These are phyloP conservation scores for Drosophila kepulauana DNA, from an alignment of 1,140 invertebrate species.

Conservation along the genomic window DNA sequence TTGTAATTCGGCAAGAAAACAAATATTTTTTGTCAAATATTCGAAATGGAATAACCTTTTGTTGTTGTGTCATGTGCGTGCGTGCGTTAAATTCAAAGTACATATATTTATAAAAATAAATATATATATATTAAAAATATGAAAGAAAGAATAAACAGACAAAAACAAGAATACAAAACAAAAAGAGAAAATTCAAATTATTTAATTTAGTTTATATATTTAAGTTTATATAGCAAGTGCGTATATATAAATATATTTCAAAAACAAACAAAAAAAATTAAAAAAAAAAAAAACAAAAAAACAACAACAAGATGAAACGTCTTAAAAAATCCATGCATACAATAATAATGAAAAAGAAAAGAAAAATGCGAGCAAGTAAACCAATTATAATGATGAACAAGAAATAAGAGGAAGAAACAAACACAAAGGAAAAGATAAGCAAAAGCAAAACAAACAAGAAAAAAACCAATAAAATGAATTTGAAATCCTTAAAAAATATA, in stretches of 20 bases:
- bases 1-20: conserved; percentile 24
- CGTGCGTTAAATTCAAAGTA: conserved; percentile 61
- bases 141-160: conserved; percentile 40
- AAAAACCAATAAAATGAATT: conserved; percentile 83
- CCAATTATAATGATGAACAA: conserved; percentile 66
- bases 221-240: conserved; percentile 82
- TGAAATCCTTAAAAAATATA: conserved; percentile 83
- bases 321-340: conserved; percentile 68
- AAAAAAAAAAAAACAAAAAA: conserved; percentile 46
- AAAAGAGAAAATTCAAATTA: conserved; percentile 73
- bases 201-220: conserved; percentile 79
- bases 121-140: conserved; percentile 56
- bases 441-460: conserved; percentile 56
- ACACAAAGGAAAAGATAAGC: conserved; percentile 51
- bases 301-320: conserved; percentile 62
- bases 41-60: conserved; percentile 41
- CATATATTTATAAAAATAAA: conserved; percentile 42
- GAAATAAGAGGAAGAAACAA: conserved; percentile 50
- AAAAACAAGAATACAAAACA: conserved; percentile 46
- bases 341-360: conserved; percentile 61
- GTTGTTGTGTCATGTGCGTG: conserved; percentile 77
- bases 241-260: conserved; percentile 29
- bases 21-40: conserved; percentile 38
- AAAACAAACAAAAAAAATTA: conserved; percentile 33
- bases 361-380: conserved; percentile 64